These are phyloP conservation scores for Gymnothorax javanicus DNA, from an alignment of 2,797 vertebrate genomes.

Conservation along the genomic window DNA sequence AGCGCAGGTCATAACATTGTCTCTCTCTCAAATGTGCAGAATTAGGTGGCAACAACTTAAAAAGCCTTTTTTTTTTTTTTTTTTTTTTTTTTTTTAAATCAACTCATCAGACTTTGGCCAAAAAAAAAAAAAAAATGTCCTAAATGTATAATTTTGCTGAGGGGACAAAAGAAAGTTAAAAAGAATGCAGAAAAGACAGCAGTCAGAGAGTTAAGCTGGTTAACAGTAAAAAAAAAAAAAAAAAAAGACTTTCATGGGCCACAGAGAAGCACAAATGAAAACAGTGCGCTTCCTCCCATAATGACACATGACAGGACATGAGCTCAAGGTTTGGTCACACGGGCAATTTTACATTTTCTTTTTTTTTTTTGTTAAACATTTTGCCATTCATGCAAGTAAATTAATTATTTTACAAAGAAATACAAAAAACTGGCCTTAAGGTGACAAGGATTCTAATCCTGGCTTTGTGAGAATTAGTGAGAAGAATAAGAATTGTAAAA, in stretches of 20 bases:
- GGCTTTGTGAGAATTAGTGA: neutral
- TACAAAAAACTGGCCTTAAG: neutral
- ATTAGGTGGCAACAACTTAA: neutral
- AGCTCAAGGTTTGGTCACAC: neutral
- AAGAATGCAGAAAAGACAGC: neutral
- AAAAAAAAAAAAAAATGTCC: neutral
- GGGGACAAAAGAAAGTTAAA: neutral
- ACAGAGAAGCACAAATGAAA: neutral
- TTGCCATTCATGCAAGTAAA: no score
- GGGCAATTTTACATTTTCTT: neutral
- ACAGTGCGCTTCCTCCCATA: neutral
- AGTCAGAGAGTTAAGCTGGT: neutral
- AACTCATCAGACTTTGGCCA: neutral
- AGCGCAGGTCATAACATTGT: neutral
- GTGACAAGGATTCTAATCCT: neutral
- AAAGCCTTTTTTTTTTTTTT: no score
- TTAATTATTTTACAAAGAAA: neutral
- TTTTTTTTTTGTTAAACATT: no score
- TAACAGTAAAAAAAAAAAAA: neutral
- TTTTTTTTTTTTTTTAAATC: no score
- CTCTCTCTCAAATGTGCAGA: neutral
- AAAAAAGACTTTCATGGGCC: neutral
- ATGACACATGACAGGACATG: neutral
- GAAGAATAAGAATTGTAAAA: slow-evolving; percentile 8
- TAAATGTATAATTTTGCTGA: neutral